Evolutionary conservation across 2,113 vertebrate genomes (phyloP), one percentile per base, ranked within the genome.

Genomic region (Notothenia rossii): DNA sequence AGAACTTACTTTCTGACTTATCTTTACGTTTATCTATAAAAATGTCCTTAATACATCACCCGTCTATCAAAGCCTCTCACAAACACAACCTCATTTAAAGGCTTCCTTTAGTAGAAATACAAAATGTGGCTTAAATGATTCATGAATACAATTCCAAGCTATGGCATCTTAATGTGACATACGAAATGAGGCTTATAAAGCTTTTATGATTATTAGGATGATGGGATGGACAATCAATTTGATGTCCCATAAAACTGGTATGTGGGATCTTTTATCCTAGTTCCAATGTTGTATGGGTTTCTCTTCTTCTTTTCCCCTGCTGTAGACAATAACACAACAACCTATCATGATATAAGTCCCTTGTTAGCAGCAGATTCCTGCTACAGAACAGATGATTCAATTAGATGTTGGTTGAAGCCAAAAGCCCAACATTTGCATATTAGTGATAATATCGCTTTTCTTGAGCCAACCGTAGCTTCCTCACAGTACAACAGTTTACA

Each of bases 381-480:
- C 68, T 11, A 17, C 25, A 40, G 43, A 84, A 71, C 54, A 33
- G 29, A 86, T 84, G 29, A 87, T 71, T 50, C 64, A 74, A 67
- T 84, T 73, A 74, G 64, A 70, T 55, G 55, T 77, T 67, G 73
- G 65, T 64, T 17, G 61, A 53, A 55, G 71, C 74, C 62, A 82
- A 69, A 53, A 55, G 71, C 74, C 62, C 84, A 69, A 69, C 9
- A 90, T 91, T 88, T 79, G 64, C 84, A 84, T 87, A 73, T 79
- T 45, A 1, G 48, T 61, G 63, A 82, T 79, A 22, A 76, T 77
- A 64, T 62, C 25, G 8, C 40, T 25, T 58, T 50, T 40, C 6
- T 68, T 51, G 43, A 82, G 29, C 72, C 82, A 46, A 51, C 56
- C 18, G 12, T 54, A 61, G 56, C 40, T 67, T 18, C 29, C 13